Evolutionary conservation across 1,140 invertebrate genomes (phyloP), one percentile per base, ranked within the genome.

Genomic region (Gryllus bimaculatus): DNA sequence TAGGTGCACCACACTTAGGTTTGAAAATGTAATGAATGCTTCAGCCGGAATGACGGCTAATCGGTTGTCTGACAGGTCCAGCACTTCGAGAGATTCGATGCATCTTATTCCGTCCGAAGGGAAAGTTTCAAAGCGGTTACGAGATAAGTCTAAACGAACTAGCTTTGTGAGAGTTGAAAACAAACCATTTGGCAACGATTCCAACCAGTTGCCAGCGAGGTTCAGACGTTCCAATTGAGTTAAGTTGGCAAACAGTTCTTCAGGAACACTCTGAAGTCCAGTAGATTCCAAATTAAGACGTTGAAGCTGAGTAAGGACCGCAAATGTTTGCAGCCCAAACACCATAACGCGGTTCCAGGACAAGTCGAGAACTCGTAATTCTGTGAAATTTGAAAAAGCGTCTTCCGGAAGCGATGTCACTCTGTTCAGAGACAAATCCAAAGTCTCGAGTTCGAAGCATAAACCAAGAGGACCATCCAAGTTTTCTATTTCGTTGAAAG

Each of bases 1-100:
- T 0, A 87, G 82, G 73, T 82, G 84, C 6, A 87, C 20, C 26
- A 83, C 84, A 6, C 75, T 81, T 8, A 85, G 82, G 3, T 81
- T 66, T 0, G 49, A 8, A 73, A 84, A 85, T 0, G 82, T 79
- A 13, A 85, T 82, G 66, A 84, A 84, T 7, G 81, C 80, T n/a
- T 81, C 82, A 78, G 83, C 81, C 6, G 86, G 81, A 48, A 26
- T 81, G 13, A 8, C 80, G 78, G 8, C 26, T 78, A 81, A 73
- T 48, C 75, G 39, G 76, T 81, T 81, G 20, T 79, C 5, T 1
- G 81, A 81, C 3, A 81, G 77, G 47, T 81, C 80, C 10, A 81
- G 48, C 47, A 76, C 48, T 15, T 39, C n/a, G 7, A 81, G 49
- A 48, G 76, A 77, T 0, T 74, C 48, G 3, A 66, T 49, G n/a